Percentiles rank a stretch among this genome's conserved stretches.
Evolutionary conservation across 1,140 invertebrate species (phyloP).

Genomic region (Geopemphigus sp.): DNA sequence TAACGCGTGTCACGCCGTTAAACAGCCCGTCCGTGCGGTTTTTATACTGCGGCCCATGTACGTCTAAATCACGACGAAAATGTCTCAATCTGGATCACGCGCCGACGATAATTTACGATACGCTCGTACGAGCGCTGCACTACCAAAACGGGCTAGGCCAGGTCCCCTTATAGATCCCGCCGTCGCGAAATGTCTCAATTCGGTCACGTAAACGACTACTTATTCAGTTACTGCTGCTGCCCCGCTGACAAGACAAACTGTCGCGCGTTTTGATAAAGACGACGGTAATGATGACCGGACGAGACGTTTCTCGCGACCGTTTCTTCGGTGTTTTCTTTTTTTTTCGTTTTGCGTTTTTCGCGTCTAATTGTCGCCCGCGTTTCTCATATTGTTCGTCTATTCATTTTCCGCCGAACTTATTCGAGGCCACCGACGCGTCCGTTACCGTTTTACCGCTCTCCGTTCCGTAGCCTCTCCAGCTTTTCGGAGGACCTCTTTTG

Average conservation of each 20-base stretch:
- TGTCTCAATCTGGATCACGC: constrained; percentile 43
- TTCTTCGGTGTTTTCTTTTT: too few relatives aligned
- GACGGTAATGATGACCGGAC: background rate
- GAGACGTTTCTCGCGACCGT: too few relatives aligned
- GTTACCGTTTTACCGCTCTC: background rate
- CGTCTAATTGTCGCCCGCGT: too few relatives aligned
- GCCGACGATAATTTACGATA: constrained; percentile 31
- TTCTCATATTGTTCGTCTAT: too few relatives aligned
- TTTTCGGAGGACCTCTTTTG: background rate
- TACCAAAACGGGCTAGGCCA: constrained; percentile 31
- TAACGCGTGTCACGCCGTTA: background rate
- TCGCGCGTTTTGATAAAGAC: background rate
- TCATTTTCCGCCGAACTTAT: too few relatives aligned
- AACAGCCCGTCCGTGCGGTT: constrained; percentile 22
- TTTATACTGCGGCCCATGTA: constrained; percentile 27
- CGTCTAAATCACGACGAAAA: constrained; percentile 46
- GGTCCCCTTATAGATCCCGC: constrained; percentile 18
- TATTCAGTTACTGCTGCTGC: background rate
- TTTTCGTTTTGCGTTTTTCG: too few relatives aligned
- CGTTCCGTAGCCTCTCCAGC: too few relatives aligned
- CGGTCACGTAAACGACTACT: constrained; percentile 25
- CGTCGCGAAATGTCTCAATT: constrained; percentile 42
- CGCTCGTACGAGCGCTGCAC: background rate
- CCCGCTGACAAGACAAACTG: background rate
- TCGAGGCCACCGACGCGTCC: too few relatives aligned